Evolutionary conservation across 2,113 vertebrate genomes (phyloP), one percentile per base, ranked within the genome.

Genomic region (Peromyscus californicus): DNA sequence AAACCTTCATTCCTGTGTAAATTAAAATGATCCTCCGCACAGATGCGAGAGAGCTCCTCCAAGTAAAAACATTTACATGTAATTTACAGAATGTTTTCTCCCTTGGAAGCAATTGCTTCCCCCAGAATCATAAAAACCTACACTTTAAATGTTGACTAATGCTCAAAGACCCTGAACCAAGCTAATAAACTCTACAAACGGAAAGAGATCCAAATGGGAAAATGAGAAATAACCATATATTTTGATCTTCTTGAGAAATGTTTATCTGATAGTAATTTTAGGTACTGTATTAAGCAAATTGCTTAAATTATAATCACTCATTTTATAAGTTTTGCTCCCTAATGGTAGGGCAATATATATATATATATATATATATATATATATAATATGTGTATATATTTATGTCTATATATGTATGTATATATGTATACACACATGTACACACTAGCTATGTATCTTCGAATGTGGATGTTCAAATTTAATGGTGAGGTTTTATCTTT

Each of bases 1-100:
- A 93, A 97, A 97, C 48, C 95, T 98, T 96, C 93, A 98, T 98
- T 98, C 97, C 95, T 96, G 97, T 96, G 97, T 96, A 98, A 97
- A 98, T 98, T 98, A 98, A 97, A 98, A 98, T 96, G 98, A 97
- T 98, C 95, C 91, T 98, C 96, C 93, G 93, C 92, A 97, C 97
- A 98, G 96, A 98, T 94, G 97, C 97, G 96, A 96, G 98, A 97
- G 97, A 98, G 96, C 97, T 97, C 96, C 98, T 96, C 95, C 96
- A 98, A 98, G 98, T 97, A 97, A 98, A 98, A 98, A 98, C 98
- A 98, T 97, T 98, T 98, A 98, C 97, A 97, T 98, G 97, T 97
- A 98, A 98, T 98, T 98, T 98, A 98, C 97, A 98, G 95, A 97
- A 98, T 97, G 97, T 97, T 98, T 97, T 98, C 97, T 98, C 98